Base-by-base conservation (phyloP, 2,797 vertebrate species). In the Choloepus didactylus region DNA sequence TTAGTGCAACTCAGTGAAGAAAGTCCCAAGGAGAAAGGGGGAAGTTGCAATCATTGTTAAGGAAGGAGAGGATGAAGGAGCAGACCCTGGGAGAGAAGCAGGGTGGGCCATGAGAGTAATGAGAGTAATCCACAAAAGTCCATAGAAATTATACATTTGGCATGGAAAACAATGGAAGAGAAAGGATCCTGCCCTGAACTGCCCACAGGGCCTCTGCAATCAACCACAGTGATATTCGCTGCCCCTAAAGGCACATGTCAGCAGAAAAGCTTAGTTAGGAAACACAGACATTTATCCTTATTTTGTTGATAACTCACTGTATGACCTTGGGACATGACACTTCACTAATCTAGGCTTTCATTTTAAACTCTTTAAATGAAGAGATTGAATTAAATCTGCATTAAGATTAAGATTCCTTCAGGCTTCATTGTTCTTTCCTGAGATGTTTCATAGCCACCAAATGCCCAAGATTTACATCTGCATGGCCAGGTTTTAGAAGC, bases 391-490 rank as follows among this genome's bases (percentile, higher is more conserved):
- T 76, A 56, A 96, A 72, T 82, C 31, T 81, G 31, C 38, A 35
- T 35, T 35, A 35, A 35, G 35, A 86, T 12, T 81, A 69, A 89
- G 82, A 44, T 92, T 91, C 54, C 38, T 90, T 80, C 56, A 49
- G 88, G 46, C 44, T 62, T 83, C 62, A 67, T 3, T 96, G 66
- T 95, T 95, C 69, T 89, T 89, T 95, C 46, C 12, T 92, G 16
- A 83, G n/a, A 49, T 41, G 25, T 60, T 93, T 91, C 77, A 93
- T 92, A 88, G 35, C 14, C 62, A 96, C 83, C n/a, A 60, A 80
- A 56, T 59, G 31, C 29, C 80, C 62, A 73, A 59, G 11, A 76
- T 89, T 88, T 94, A 87, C 70, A 82, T 93, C 86, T 79, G n/a
- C 31, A 38, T 5, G 41, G 62, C 67, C 89, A 95, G 60, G 31